These are phyloP conservation scores for Linnaemya vulpina DNA, from an alignment of 2,888 invertebrate species.

Conservation along the genomic window DNA sequence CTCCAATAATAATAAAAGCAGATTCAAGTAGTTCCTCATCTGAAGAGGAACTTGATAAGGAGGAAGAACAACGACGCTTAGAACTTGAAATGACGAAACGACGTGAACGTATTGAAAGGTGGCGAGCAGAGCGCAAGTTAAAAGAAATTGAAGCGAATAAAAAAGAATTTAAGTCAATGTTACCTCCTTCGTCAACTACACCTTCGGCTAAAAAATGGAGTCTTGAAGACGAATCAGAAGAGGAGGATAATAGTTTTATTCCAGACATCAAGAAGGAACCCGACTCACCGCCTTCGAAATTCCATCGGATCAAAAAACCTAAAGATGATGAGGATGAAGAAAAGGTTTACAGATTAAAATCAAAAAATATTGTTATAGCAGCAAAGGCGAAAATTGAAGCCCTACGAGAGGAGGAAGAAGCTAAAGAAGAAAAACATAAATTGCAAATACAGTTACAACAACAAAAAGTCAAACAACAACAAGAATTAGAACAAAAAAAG, in stretches of 20 bases:
- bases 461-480: constrained; percentile 80
- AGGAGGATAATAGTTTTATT: constrained; percentile 87
- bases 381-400: constrained; percentile 67
- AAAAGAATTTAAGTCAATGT: constrained; percentile 88
- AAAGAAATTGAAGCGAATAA: constrained; percentile 92
- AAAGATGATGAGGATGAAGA: constrained; percentile 80
- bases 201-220: constrained; percentile 95
- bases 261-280: constrained; percentile 76
- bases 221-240: constrained; percentile 97
- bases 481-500: constrained; percentile 82
- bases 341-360: constrained; percentile 75
- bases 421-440: constrained; percentile 66
- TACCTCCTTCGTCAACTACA: constrained; percentile 83
- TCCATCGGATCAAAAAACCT: constrained; percentile 77
- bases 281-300: constrained; percentile 80
- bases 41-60: constrained; percentile 86
- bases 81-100: constrained; percentile 98
- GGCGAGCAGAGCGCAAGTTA: constrained; percentile 96
- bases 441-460: constrained; percentile 75
- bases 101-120: constrained; percentile 96
- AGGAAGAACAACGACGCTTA: constrained; percentile 94
- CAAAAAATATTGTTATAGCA: constrained; percentile 82
- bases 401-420: constrained; percentile 62
- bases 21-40: constrained; percentile 79
- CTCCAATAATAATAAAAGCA: constrained; percentile 78